Base-by-base conservation (phyloP, 2,797 vertebrate species). In the Thunnus albacares region DNA sequence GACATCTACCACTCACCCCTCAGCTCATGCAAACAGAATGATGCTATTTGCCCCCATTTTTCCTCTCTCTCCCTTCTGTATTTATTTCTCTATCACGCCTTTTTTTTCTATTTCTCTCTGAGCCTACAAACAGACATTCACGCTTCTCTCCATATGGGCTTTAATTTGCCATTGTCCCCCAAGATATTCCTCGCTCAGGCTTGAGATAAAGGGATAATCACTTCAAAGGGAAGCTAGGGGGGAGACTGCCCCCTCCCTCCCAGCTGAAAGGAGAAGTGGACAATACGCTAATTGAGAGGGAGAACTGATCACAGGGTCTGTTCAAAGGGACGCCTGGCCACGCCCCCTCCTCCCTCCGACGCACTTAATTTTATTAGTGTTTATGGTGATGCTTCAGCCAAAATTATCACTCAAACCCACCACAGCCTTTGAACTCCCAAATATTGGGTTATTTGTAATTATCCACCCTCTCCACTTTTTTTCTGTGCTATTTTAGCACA, bases 171-270 rank as follows among this genome's bases (percentile, higher is more conserved):
- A 97, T 97, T 97, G 97, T 97, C 96, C 96, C 95, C 92, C 92
- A 92, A 94, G 95, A 97, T 97, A 97, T 97, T 97, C 96, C 96
- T 97, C 93, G 92, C 96, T 97, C 96, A 95, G 95, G 96, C 96
- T 97, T 96, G 96, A 98, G 97, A 99, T 99, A 97, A 99, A 98
- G 98, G 97, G 97, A 97, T 98, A 98, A 98, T 97, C 96, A 97
- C 97, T 98, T 99, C 97, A 98, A 98, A 98, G 97, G 93, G 84
- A 96, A 95, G 96, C 96, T 95, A 92, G 95, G 96, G 96, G 96
- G 96, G 96, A 95, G 87, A 57, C 80, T 86, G 90, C 86, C 90
- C 91, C 91, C 91, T 88, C 92, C 90, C 90, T 91, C 96, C 93
- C 90, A 95, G 97, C 97, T 96, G 97, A 94, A 97, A 97, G 97